A percentile compares a stretch with the other conserved stretches of the same genome.
These are phyloP conservation scores for Pedionomus torquatus DNA, from an alignment of 2,113 vertebrate species.

Conservation along the genomic window DNA sequence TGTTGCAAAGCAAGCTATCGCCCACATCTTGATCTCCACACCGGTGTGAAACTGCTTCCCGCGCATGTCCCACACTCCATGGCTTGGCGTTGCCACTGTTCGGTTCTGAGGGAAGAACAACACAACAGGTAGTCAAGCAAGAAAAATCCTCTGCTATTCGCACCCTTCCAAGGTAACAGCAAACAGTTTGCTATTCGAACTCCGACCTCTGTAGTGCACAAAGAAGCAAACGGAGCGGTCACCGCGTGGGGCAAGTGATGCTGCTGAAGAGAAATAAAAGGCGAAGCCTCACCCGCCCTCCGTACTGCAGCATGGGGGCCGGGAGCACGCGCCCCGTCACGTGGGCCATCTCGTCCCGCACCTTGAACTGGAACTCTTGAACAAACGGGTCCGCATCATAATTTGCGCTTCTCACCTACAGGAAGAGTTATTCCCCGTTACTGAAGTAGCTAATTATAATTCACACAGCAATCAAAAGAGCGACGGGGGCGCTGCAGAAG, in stretches of 20 bases:
- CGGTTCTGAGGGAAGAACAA: slow-evolving; percentile 82
- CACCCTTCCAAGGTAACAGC: background rate
- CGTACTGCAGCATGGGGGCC: slow-evolving; percentile 97
- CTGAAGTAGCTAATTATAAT: background rate
- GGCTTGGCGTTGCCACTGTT: slow-evolving; percentile 96
- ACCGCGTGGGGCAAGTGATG: background rate
- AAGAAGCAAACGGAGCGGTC: too few species aligned
- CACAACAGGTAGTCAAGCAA: too few species aligned
- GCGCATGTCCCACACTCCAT: slow-evolving; percentile 98
- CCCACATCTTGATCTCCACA: slow-evolving; percentile 99
- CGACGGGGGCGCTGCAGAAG: background rate
- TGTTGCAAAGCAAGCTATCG: slow-evolving; percentile 97
- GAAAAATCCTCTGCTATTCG: background rate
- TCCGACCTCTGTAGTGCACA: background rate
- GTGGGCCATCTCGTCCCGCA: slow-evolving; percentile 98
- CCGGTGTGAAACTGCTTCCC: slow-evolving; percentile 99
- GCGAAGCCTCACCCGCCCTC: slow-evolving; percentile 90
- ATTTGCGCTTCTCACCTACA: slow-evolving; percentile 96
- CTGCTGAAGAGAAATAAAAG: background rate
- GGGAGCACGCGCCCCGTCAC: slow-evolving; percentile 97
- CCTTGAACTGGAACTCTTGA: slow-evolving; percentile 98
- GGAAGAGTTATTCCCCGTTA: background rate
- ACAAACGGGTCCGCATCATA: slow-evolving; percentile 97
- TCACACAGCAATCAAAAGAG: background rate
- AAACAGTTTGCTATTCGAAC: background rate